phyloP scores from a whole-genome alignment of 2,113 vertebrate species.

The Limanda limanda region DNA sequence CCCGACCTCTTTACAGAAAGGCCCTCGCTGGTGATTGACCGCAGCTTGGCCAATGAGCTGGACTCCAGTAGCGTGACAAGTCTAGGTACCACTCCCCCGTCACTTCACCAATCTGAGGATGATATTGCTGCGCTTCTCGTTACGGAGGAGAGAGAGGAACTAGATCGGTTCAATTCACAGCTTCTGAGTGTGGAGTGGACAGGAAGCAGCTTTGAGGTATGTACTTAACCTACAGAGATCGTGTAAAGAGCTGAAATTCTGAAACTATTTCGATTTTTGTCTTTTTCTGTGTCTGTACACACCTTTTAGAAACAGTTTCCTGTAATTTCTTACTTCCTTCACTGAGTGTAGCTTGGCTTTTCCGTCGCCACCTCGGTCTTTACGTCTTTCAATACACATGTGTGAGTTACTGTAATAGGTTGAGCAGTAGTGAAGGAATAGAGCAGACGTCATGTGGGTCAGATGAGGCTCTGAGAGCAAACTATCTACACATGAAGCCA shows the following conservation, averaged over 20 bases:
- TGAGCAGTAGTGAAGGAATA: constrained; percentile 1
- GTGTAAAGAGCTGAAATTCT: background rate
- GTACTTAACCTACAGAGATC: background rate
- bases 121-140: constrained; percentile 14
- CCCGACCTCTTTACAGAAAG: constrained; percentile 43
- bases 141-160: constrained; percentile 33
- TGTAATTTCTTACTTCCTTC: background rate
- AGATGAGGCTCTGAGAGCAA: constrained; percentile 40
- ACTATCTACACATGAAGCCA: constrained; percentile 5
- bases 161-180: constrained; percentile 27
- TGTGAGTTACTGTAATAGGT: constrained; percentile 6
- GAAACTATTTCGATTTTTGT: background rate
- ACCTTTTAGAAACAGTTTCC: constrained; percentile 5
- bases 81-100: constrained; percentile 22
- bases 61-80: constrained; percentile 20
- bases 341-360: background rate
- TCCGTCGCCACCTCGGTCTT: background rate
- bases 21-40: constrained; percentile 34
- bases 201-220: constrained; percentile 61
- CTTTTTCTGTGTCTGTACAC: background rate
- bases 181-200: constrained; percentile 19
- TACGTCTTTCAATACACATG: background rate
- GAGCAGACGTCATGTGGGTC: constrained; percentile 33
- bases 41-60: constrained; percentile 49
- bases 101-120: constrained; percentile 19